These are phyloP conservation scores for Caenorhabditis elegans DNA, from an alignment of 1,140 invertebrate species.

Conservation along the genomic window DNA sequence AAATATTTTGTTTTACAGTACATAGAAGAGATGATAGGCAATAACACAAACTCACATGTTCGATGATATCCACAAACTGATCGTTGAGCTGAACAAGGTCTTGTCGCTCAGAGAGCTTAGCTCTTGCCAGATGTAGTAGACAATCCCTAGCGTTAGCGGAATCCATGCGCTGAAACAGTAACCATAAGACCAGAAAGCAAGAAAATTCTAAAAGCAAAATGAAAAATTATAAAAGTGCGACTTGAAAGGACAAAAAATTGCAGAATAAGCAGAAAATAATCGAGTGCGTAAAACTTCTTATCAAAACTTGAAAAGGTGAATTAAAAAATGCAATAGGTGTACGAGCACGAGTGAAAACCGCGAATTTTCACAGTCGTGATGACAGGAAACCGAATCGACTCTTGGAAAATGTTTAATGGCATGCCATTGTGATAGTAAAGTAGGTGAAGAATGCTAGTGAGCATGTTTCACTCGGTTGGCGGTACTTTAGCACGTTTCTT, in stretches of 20 bases:
- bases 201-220: neutral
- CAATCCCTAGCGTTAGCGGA: conserved; percentile 18
- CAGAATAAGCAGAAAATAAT: too few relatives aligned
- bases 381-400: neutral
- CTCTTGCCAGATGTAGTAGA: neutral
- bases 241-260: neutral
- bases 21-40: too few relatives aligned
- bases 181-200: neutral
- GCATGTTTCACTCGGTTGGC: neutral
- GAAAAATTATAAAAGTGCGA: too few relatives aligned
- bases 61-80: neutral
- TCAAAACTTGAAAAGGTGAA: neutral
- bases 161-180: neutral
- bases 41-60: neutral
- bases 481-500: conserved; percentile 24
- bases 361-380: neutral
- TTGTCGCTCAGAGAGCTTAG: neutral
- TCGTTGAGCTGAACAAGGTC: conserved; percentile 2
- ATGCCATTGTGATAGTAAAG: conserved; percentile 21
- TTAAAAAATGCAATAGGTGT: neutral
- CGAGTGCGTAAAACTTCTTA: neutral
- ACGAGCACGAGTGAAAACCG: too few relatives aligned
- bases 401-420: neutral
- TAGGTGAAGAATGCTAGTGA: conserved; percentile 1
- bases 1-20: too few relatives aligned